Percentiles rank a stretch among this genome's conserved stretches.
Evolutionary conservation across 2,113 vertebrate genomes (phyloP).

Genomic region (Epinephelus lanceolatus): DNA sequence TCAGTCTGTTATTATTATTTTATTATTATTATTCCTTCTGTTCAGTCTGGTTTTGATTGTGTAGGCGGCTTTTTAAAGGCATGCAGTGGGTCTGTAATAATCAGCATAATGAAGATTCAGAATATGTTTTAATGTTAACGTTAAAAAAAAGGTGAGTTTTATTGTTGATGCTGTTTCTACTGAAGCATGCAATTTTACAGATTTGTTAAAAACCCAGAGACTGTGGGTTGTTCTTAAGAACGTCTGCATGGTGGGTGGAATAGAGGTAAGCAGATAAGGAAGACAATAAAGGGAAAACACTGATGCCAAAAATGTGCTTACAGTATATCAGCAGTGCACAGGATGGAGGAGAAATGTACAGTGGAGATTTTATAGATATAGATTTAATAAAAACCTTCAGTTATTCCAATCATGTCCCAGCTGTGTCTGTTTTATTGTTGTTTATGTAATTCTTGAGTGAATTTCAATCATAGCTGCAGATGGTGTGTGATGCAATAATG

Average conservation of each 20-base stretch:
- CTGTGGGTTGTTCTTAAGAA: neutral
- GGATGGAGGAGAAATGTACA: slow-evolving; percentile 8
- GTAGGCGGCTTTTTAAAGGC: slow-evolving; percentile 44
- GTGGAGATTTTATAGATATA: slow-evolving; percentile 34
- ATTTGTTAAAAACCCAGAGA: neutral
- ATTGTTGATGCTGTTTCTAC: neutral
- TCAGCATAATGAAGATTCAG: slow-evolving; percentile 38
- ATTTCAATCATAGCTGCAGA: slow-evolving; percentile 34
- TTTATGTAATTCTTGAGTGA: slow-evolving; percentile 36
- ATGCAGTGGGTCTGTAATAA: slow-evolving; percentile 6
- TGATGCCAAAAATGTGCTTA: neutral
- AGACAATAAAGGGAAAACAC: slow-evolving; percentile 19
- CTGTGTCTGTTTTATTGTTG: slow-evolving; percentile 47
- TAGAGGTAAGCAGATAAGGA: neutral
- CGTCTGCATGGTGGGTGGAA: neutral
- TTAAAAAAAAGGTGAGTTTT: neutral
- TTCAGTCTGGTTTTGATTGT: slow-evolving; percentile 35
- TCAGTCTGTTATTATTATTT: neutral
- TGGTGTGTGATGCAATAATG: slow-evolving; percentile 14
- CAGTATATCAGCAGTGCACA: neutral
- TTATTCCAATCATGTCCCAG: slow-evolving; percentile 12
- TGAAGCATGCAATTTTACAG: slow-evolving; percentile 5
- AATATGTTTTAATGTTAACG: slow-evolving; percentile 34
- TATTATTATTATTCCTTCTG: neutral
- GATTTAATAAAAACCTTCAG: slow-evolving; percentile 55